Conservation (phyloP, 2,888 invertebrate species). For the Xanthia togata region DNA sequence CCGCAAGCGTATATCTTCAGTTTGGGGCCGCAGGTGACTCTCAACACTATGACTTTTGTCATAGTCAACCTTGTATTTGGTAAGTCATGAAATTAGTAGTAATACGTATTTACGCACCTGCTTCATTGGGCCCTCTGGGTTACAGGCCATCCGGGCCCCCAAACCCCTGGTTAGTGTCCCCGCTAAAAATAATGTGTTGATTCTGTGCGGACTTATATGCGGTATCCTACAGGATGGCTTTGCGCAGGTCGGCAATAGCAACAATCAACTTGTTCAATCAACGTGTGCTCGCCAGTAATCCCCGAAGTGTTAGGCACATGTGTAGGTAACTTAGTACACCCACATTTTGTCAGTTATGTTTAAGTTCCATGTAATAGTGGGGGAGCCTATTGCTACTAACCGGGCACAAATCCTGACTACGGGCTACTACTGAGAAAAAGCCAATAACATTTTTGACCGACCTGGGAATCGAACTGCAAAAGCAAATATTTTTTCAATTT, state of each 20-base stretch:
- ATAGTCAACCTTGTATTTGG: conserved; percentile 83
- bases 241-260: background rate
- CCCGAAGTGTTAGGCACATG: background rate
- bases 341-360: background rate
- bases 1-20: conserved; percentile 86
- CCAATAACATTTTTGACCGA: background rate
- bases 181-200: background rate
- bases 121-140: background rate
- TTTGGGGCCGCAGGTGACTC: conserved; percentile 77
- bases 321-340: background rate
- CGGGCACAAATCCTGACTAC: background rate
- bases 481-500: too few species aligned
- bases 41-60: conserved; percentile 82
- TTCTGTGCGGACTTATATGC: background rate
- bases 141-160: too few species aligned
- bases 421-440: background rate
- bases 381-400: background rate
- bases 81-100: conserved; percentile 53
- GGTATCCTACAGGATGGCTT: background rate
- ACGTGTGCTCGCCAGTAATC: background rate
- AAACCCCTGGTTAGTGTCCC: background rate
- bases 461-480: background rate
- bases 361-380: background rate
- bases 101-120: background rate
- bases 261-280: background rate